Percentiles rank a stretch among this genome's conserved stretches.
Conservation (phyloP, 1,140 invertebrate species). For the Drosophila micromelanica region DNA sequence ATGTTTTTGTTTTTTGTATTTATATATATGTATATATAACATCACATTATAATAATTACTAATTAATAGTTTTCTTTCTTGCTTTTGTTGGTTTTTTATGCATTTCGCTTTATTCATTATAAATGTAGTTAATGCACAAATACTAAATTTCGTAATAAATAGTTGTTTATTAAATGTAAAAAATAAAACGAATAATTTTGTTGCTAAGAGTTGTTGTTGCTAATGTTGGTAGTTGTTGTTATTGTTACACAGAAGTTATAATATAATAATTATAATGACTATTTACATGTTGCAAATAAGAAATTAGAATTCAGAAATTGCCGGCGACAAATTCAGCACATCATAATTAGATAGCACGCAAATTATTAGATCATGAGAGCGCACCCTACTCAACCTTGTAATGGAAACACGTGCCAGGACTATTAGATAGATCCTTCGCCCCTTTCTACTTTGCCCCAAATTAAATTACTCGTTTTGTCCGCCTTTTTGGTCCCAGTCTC, state of each 20-base stretch:
- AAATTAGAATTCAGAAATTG: slow-evolving; percentile 20
- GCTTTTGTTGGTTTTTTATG: slow-evolving; percentile 14
- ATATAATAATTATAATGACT: slow-evolving; percentile 77
- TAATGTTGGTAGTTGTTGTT: slow-evolving; percentile 13
- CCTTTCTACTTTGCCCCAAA: not conserved
- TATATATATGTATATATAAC: slow-evolving; percentile 65
- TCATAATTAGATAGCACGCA: not conserved
- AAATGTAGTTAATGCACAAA: slow-evolving; percentile 64
- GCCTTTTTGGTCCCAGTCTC: not conserved
- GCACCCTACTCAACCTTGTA: slow-evolving; percentile 1
- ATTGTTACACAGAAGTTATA: slow-evolving; percentile 32
- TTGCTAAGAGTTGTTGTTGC: slow-evolving; percentile 7
- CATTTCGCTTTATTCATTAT: slow-evolving; percentile 26
- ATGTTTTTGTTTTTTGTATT: no score
- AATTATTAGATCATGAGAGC: slow-evolving; percentile 9
- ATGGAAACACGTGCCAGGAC: slow-evolving; percentile 55
- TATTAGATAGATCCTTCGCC: not conserved
- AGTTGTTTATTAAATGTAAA: slow-evolving; percentile 29
- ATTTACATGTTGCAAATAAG: slow-evolving; percentile 57
- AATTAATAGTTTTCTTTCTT: slow-evolving; percentile 68
- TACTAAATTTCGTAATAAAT: slow-evolving; percentile 56
- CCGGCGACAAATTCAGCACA: slow-evolving; percentile 29
- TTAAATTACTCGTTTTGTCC: slow-evolving; percentile 2
- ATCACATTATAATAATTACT: slow-evolving; percentile 84
- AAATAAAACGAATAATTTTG: slow-evolving; percentile 31